phyloP scores from a whole-genome alignment of 1,140 invertebrate genomes.

The Mactra quadrangularis region DNA sequence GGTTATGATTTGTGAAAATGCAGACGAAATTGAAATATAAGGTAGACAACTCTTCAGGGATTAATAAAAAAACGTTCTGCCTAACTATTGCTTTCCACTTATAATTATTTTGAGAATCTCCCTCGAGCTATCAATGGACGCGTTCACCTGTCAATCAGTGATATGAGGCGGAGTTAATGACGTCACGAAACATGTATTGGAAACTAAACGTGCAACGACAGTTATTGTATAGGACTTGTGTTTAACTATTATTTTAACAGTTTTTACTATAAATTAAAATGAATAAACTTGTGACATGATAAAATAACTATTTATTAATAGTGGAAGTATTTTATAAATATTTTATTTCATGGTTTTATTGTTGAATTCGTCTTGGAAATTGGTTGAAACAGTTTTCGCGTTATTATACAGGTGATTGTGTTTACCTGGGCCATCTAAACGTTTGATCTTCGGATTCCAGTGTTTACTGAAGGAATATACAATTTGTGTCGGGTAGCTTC shows the following conservation, averaged over 20 bases:
- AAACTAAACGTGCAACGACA: constrained; percentile 44
- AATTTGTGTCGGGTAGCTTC: constrained; percentile 45
- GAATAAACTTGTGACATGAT: neutral
- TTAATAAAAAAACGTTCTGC: neutral
- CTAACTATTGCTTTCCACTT: neutral
- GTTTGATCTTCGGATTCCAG: constrained; percentile 55
- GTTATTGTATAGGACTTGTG: neutral
- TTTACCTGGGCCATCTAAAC: constrained; percentile 41
- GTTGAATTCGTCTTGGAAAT: neutral
- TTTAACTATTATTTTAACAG: constrained; percentile 11
- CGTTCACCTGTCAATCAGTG: constrained; percentile 48
- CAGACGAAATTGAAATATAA: too few relatives aligned
- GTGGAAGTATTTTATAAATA: too few relatives aligned
- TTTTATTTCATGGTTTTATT: too few relatives aligned
- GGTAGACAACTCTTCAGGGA: neutral
- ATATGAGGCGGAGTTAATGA: constrained; percentile 42
- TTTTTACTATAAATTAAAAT: constrained; percentile 14
- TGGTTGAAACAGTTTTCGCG: constrained; percentile 32
- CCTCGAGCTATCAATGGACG: constrained; percentile 19
- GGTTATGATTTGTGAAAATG: too few relatives aligned
- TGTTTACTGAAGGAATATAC: constrained; percentile 50
- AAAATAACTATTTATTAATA: too few relatives aligned
- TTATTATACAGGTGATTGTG: constrained; percentile 36
- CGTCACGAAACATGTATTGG: constrained; percentile 48
- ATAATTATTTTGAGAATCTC: constrained; percentile 20